phyloP scores from a whole-genome alignment of 2,797 vertebrate species.

The Leontopithecus rosalia region DNA sequence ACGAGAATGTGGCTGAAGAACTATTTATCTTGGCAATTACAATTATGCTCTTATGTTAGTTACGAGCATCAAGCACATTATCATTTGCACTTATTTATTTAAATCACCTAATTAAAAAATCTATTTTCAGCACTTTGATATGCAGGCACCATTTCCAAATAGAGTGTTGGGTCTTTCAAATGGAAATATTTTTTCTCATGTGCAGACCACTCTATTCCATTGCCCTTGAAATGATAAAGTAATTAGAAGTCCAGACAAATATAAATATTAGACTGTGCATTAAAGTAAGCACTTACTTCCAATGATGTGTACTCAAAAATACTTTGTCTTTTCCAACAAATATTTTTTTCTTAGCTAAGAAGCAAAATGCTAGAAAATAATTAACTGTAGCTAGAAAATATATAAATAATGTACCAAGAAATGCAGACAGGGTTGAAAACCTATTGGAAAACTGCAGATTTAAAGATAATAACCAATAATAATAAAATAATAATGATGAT shows the following conservation, averaged over 20 bases:
- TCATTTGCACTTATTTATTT: constrained; percentile 58
- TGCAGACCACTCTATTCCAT: background rate
- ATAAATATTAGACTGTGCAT: background rate
- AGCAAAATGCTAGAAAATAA: constrained; percentile 30
- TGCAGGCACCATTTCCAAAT: constrained; percentile 41
- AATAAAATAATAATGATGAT: background rate
- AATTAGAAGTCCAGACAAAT: constrained; percentile 27
- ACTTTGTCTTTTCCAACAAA: background rate
- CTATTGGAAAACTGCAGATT: background rate
- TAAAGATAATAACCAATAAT: background rate
- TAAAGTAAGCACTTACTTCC: background rate
- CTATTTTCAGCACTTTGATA: constrained; percentile 28
- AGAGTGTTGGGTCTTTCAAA: constrained; percentile 30
- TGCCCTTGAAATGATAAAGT: constrained; percentile 11
- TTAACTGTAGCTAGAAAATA: background rate
- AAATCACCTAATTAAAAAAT: constrained; percentile 54
- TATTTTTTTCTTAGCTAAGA: background rate
- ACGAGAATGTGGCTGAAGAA: background rate
- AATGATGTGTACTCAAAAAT: background rate
- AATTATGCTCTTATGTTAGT: constrained; percentile 38
- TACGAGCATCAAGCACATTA: background rate
- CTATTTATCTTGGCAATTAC: background rate
- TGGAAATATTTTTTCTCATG: constrained; percentile 46
- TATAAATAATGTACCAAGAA: background rate
- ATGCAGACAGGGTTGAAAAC: background rate